Evolutionary conservation across 2,113 vertebrate species (phyloP).

Genomic region (Procavia capensis): DNA sequence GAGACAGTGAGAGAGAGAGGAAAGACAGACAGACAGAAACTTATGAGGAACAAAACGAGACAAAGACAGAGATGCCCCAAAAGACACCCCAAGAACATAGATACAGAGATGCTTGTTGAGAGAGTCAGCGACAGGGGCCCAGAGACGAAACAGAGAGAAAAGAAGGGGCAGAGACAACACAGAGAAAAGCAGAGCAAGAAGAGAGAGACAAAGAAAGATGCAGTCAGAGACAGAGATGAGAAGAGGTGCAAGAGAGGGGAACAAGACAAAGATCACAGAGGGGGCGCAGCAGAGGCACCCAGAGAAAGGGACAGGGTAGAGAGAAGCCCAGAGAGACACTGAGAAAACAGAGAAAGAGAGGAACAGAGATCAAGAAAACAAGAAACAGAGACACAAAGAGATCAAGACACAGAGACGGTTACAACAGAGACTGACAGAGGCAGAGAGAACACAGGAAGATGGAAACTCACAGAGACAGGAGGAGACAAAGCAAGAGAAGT

Average conservation of each 20-base stretch:
- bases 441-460: not conserved
- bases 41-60: not conserved
- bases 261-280: not conserved
- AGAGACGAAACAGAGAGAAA: not conserved
- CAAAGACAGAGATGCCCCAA: not conserved
- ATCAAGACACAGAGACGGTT: not conserved
- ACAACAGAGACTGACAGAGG: no score
- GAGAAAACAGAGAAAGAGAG: not conserved
- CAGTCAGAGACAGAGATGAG: not conserved
- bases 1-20: not conserved
- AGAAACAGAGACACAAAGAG: not conserved
- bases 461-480: not conserved
- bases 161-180: no score
- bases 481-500: no score
- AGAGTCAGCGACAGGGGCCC: not conserved
- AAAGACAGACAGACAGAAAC: not conserved
- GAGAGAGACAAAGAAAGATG: not conserved
- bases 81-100: not conserved
- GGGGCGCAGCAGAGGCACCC: not conserved
- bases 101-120: not conserved
- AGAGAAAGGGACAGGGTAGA: not conserved
- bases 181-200: not conserved
- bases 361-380: not conserved
- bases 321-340: accelerated
- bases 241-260: not conserved